These are phyloP conservation scores for Ophioderma brevispina DNA, from an alignment of 35 echinoderm and acorn worm genomes.

Conservation along the genomic window DNA sequence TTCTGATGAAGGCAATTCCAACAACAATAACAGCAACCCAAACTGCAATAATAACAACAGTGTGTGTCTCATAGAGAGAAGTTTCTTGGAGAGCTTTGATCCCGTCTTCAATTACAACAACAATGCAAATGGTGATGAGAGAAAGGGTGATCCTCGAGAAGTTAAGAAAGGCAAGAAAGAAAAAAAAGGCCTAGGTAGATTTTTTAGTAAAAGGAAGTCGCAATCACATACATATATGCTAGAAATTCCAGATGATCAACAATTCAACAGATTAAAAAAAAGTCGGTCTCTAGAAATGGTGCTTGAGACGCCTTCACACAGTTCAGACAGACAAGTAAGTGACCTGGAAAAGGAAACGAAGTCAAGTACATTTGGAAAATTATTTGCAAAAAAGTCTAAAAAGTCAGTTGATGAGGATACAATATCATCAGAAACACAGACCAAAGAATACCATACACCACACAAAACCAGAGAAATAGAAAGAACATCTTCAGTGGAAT, in stretches of 20 bases:
- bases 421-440: constrained; percentile 42
- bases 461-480: background rate
- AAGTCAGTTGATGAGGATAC: background rate
- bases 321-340: no score
- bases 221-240: constrained; percentile 59
- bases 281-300: background rate
- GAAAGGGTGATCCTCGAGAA: constrained; percentile 6
- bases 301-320: background rate
- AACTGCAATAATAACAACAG: constrained; percentile 23
- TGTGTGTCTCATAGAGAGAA: background rate
- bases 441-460: background rate
- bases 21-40: constrained; percentile 88
- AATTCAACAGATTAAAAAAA: constrained; percentile 2
- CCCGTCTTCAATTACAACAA: constrained; percentile 75
- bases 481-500: constrained; percentile 25
- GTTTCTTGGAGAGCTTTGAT: constrained; percentile 4
- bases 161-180: constrained; percentile 39
- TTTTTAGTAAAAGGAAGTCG: constrained; percentile 73
- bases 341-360: constrained; percentile 9
- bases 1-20: constrained; percentile 84
- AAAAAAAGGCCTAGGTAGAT: constrained; percentile 68
- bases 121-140: constrained; percentile 83
- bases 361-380: constrained; percentile 28
- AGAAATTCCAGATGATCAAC: constrained; percentile 81
- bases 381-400: constrained; percentile 25